A percentile compares a stretch with the other conserved stretches of the same genome.
Conservation (phyloP, 2,888 invertebrate genomes). For the Phengaris arion region DNA sequence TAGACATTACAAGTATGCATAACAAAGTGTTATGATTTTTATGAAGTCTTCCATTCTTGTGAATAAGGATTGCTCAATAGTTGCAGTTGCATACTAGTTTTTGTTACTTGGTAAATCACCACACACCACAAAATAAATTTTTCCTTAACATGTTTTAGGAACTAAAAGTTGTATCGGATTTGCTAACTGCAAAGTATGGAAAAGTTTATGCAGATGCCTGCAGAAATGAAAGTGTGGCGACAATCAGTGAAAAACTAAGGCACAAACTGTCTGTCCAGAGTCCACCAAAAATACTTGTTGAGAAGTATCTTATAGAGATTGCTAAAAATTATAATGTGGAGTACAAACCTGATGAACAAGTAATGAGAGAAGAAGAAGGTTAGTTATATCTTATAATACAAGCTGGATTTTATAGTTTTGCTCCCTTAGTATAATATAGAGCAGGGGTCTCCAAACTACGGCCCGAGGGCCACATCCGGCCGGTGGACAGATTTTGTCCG, state of each 20-base stretch:
- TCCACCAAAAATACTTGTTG: constrained; percentile 96
- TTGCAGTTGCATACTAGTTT: too few relatives aligned
- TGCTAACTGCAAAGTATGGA: constrained; percentile 95
- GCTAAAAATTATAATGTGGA: constrained; percentile 96
- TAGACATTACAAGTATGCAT: not conserved
- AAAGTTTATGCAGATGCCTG: constrained; percentile 95
- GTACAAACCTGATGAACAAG: constrained; percentile 96
- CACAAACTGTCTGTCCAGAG: constrained; percentile 96
- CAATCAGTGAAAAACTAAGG: constrained; percentile 93
- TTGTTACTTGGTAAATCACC: not conserved
- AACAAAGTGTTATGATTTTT: too few relatives aligned
- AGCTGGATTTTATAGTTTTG: too few relatives aligned
- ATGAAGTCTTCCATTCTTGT: too few relatives aligned
- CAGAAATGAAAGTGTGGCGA: constrained; percentile 87
- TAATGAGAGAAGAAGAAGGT: constrained; percentile 88
- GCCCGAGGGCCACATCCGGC: too few relatives aligned
- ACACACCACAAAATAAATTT: not conserved
- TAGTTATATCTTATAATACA: constrained; percentile 22
- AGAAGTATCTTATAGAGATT: constrained; percentile 96
- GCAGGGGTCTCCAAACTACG: too few relatives aligned
- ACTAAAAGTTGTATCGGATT: constrained; percentile 90
- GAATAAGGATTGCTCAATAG: too few relatives aligned
- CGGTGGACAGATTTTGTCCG: too few relatives aligned
- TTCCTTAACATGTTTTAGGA: constrained; percentile 63
- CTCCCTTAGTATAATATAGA: too few relatives aligned